Evolutionary conservation across 2,113 vertebrate species (phyloP).

Genomic region (Uria lomvia): DNA sequence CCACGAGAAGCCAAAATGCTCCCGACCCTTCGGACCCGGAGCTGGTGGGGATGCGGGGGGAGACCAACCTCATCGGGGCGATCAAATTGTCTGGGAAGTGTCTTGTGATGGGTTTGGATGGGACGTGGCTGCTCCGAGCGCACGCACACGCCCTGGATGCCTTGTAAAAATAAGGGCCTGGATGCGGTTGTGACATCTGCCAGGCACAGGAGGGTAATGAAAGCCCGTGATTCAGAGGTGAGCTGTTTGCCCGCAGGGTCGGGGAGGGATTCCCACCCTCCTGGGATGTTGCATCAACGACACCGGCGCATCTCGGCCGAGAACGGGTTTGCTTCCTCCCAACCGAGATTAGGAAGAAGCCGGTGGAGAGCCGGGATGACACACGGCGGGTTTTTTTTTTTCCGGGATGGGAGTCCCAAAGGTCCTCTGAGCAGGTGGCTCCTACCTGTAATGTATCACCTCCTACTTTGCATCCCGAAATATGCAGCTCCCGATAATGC

Average conservation of each 20-base stretch:
- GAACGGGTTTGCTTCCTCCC: neutral
- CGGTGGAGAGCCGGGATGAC: neutral
- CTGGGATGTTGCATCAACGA: neutral
- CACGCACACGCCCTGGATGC: slow-evolving; percentile 8
- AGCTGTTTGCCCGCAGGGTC: slow-evolving; percentile 17
- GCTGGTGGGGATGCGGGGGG: fast-evolving
- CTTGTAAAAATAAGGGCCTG: slow-evolving; percentile 28
- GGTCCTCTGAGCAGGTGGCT: neutral
- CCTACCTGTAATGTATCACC: neutral
- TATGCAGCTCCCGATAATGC: neutral
- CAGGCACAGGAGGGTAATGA: neutral
- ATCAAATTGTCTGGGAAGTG: fast-evolving
- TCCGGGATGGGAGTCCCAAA: neutral
- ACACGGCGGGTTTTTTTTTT: neutral
- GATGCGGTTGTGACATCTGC: slow-evolving; percentile 33
- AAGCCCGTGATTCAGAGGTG: slow-evolving; percentile 18
- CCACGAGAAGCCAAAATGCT: fast-evolving
- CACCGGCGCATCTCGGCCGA: neutral
- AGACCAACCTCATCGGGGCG: fast-evolving
- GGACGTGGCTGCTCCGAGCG: neutral
- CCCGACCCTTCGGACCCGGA: fast-evolving
- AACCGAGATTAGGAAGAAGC: neutral
- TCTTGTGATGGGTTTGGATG: fast-evolving
- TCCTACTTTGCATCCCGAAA: neutral
- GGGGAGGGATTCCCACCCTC: slow-evolving; percentile 25